Evolutionary conservation across 2,797 vertebrate species (phyloP).

Genomic region (Acipenser transmontanus): DNA sequence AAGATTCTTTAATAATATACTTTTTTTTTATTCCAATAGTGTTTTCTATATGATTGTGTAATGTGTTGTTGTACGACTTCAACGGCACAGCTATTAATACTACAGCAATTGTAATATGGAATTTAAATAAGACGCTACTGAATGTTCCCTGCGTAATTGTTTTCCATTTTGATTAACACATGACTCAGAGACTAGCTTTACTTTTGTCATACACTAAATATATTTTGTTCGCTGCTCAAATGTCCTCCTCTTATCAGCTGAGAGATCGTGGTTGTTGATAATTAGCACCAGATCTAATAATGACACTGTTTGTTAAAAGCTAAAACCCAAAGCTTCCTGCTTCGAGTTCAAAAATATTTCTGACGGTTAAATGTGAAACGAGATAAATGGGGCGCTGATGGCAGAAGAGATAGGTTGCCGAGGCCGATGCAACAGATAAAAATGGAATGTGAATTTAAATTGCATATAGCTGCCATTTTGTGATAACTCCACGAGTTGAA

Average conservation of each 20-base stretch:
- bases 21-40: too few species aligned
- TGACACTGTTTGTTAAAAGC: constrained; percentile 30
- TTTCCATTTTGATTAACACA: too few species aligned
- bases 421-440: constrained; percentile 32
- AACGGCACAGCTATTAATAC: too few species aligned
- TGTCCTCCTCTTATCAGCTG: constrained; percentile 63
- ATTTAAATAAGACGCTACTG: too few species aligned
- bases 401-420: constrained; percentile 60
- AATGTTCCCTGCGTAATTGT: too few species aligned
- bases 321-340: constrained; percentile 34
- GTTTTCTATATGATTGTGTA: too few species aligned
- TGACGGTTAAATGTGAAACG: constrained; percentile 82
- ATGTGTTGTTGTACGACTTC: too few species aligned
- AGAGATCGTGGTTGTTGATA: constrained; percentile 72
- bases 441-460: constrained; percentile 59
- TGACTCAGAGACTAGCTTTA: too few species aligned
- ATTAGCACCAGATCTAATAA: constrained; percentile 58
- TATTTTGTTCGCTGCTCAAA: constrained; percentile 30
- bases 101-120: too few species aligned
- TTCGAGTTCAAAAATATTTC: constrained; percentile 32
- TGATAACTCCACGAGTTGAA: constrained; percentile 45
- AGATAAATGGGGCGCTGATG: constrained; percentile 79
- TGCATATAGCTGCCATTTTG: constrained; percentile 53
- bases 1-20: too few species aligned
- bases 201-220: too few species aligned